These are phyloP conservation scores for Hedychridium roseum DNA, from an alignment of 2,888 invertebrate genomes.

Conservation along the genomic window DNA sequence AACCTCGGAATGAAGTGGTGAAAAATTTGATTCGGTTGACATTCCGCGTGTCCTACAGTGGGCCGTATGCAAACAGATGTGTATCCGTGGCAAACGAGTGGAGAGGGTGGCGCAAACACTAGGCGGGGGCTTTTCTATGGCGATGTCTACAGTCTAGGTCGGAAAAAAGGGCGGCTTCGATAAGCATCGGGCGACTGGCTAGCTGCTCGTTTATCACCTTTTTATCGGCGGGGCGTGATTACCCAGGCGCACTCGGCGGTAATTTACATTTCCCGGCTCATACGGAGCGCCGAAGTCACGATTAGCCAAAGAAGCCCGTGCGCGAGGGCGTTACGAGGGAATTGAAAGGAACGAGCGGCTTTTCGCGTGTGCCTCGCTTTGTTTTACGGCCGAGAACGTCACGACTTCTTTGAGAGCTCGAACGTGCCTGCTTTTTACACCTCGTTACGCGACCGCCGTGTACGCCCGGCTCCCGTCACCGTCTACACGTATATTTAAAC, in stretches of 20 bases:
- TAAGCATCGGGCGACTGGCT: constrained; percentile 36
- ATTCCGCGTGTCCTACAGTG: no score
- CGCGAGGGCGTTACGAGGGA: constrained; percentile 20
- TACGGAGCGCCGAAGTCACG: constrained; percentile 12
- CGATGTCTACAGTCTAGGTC: no score
- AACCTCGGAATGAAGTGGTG: background rate
- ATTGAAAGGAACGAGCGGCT: constrained; percentile 23
- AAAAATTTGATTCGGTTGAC: no score
- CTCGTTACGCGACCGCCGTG: no score
- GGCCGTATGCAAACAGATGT: background rate
- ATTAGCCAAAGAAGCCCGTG: constrained; percentile 13
- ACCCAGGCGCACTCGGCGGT: constrained; percentile 37
- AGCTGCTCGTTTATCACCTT: constrained; percentile 43
- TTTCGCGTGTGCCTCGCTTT: constrained; percentile 15
- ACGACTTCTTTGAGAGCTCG: no score
- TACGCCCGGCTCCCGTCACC: background rate
- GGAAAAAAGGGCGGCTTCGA: no score
- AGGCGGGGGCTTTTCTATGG: constrained; percentile 30
- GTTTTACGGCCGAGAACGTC: constrained; percentile 28
- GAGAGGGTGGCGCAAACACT: constrained; percentile 26
- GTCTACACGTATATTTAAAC: background rate
- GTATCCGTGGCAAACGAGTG: constrained; percentile 8
- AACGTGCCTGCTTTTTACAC: no score
- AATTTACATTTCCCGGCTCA: constrained; percentile 40
- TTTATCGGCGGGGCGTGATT: constrained; percentile 45